Base-by-base conservation (phyloP, 2,888 invertebrate species). In the Temnothorax unifasciatus region DNA sequence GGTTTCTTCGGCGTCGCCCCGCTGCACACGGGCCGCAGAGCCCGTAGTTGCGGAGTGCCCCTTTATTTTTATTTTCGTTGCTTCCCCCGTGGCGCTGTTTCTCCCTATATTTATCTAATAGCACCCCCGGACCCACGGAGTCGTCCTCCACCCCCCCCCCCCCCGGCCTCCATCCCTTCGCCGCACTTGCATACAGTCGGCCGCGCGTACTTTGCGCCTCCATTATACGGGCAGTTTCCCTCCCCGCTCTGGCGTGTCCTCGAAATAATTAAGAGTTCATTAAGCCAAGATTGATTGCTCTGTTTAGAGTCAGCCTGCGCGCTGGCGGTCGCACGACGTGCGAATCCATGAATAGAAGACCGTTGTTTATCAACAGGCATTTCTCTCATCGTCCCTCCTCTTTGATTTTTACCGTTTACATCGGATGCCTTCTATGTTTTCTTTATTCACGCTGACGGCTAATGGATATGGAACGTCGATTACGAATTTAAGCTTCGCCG, bases 191-290 rank as follows among this genome's bases (percentile, higher is more conserved):
- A 90, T 90, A 88, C 87, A 92, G 88, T 75, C 63, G 89, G 86
- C 91, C 90, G 92, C 92, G 92, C 93, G 92, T 93, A 94, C 94
- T 94, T 94, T 93, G 92, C 93, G 93, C 94, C 92, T 91, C 93
- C 93, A 94, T 94, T 94, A 94, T 94, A 94, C 93, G 94, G 93
- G 90, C 94, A 94, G 93, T 94, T 94, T 93, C 93, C 92, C 92
- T 90, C 90, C 88, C 90, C 89, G 86, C 82, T 86, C 86, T 79
- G 75, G 84, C 86, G 86, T 90, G 90, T 94, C 94, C 93, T 93
- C 94, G 92, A 94, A 94, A 94, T 94, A 94, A 94, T 94, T 94
- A 94, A 94, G 93, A 94, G 94, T 94, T 94, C 94, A 94, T 94
- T 94, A 94, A 93, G 93, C 90, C 90, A 92, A 94, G 94, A 94